Evolutionary conservation across 2,113 vertebrate species (phyloP), one percentile per base, ranked within the genome.

Genomic region (Phaetusa simplex): DNA sequence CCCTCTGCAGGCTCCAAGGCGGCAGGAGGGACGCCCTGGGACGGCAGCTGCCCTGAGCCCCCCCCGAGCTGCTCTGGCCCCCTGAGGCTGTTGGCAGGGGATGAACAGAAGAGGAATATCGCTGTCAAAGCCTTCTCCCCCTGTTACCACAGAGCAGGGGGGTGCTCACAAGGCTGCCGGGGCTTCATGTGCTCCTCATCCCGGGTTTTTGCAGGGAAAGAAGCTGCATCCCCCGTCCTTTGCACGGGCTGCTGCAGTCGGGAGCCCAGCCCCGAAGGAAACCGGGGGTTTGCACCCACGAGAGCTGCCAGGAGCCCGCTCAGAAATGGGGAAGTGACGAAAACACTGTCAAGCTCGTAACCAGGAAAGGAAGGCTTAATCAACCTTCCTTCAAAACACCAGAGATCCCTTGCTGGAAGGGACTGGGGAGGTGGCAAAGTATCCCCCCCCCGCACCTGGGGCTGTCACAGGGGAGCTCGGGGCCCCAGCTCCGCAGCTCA

Each of bases 261-360:
- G 1, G 8, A 62, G 32, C 50, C 14, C 38, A 32, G 40, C 30
- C 36, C 59, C 0, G 0, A 61, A 36, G 66, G n/a, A 80, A 69
- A 20, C 21, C 1, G 0, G 9, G 52, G 13, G 9, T 34, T 80
- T 62, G 40, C 30, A 73, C 40, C 55, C 2, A 0, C 0, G 5
- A 73, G n/a, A 66, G 47, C 59, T 69, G 73, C 81, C 67, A n/a
- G 32, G 22, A 89, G 9, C 45, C 14, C 2, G 1, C 36, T 67
- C 13, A 9, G 74, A 50, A 38, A 78, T 21, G 2, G 5, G n/a
- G 61, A 74, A 64, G 9, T 2, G 32, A 80, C 19, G 73, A 49
- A 73, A 43, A 1, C 22, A 53, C 17, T 6, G 19, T 9, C 49
- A 19, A 40, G 20, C 55, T 38, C 27, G 20, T 58, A 81, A 52